Conservation (phyloP, 1,140 invertebrate species). For the Aleiodes sp. region DNA sequence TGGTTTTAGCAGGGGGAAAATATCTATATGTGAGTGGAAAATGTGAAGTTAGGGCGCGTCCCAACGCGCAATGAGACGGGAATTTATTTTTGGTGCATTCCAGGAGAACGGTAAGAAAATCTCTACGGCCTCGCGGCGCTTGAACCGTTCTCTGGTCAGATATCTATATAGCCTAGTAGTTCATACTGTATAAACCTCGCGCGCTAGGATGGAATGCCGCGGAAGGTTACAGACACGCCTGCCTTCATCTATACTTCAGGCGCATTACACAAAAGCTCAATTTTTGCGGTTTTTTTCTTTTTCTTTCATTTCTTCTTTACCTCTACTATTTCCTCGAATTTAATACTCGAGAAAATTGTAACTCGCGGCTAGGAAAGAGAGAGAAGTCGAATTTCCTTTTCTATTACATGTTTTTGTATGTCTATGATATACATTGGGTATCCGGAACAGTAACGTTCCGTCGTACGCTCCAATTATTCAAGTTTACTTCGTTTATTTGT, state of each 20-base stretch:
- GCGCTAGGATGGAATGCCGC: not conserved
- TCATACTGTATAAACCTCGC: not conserved
- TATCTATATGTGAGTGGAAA: not conserved
- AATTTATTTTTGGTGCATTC: conserved; percentile 57
- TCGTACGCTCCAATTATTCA: conserved; percentile 4
- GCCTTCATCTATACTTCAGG: not conserved
- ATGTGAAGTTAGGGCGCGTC: conserved; percentile 16
- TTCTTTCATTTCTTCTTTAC: not conserved
- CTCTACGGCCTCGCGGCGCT: conserved; percentile 10
- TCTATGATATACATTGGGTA: conserved; percentile 1
- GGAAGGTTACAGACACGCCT: not conserved
- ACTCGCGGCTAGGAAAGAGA: not conserved
- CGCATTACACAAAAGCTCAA: conserved; percentile 4
- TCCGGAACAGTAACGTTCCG: conserved; percentile 9
- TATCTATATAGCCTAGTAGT: conserved; percentile 12
- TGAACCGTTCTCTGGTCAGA: conserved; percentile 16
- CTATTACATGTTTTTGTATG: not conserved
- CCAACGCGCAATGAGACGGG: not conserved
- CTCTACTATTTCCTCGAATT: not conserved
- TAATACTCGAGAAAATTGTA: not conserved
- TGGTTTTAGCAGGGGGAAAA: not conserved
- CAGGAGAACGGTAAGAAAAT: conserved; percentile 36
- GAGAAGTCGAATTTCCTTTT: conserved; percentile 2
- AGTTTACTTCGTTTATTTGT: not conserved
- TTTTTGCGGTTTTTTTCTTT: conserved; percentile 6